Base-by-base conservation (phyloP, 2,113 vertebrate genomes). In the Pteronura brasiliensis region DNA sequence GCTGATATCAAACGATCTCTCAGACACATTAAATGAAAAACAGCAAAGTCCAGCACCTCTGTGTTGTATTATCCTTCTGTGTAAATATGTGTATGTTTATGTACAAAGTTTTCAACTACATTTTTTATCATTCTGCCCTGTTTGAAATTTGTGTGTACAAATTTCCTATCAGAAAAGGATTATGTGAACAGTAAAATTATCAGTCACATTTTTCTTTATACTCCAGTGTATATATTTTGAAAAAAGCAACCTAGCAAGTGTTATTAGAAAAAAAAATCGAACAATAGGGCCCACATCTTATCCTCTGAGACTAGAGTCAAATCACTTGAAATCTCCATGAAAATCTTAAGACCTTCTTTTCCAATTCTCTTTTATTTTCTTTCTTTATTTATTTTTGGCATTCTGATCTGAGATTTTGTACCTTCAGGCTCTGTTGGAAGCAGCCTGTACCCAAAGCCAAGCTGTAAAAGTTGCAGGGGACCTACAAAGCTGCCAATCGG, bases 361-460 rank as follows among this genome's bases (percentile, higher is more conserved):
- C 83, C 14, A 6, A 7, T 91, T 61, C 14, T 42, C 36, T 88
- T 44, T 29, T 76, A 44, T 77, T 39, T 74, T 27, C 52, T 49
- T 49, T 34, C 31, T 65, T 44, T 49, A 9, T 61, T 94, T 67
- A 67, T 34, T 74, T 79, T 47, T 25, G 44, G 49, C 21, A 4
- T 92, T 80, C 93, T 81, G 31, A 71, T 88, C 74, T 85, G 89
- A 96, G 90, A 52, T 88, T 91, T 92, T 90, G 92, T 88, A 85
- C 52, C 94, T 97, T 84, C 79, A 47, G 87, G 86, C 74, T 96
- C 82, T 96, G 94, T 29, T 76, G 96, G 90, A 96, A 97, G 92
- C 63, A 84, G 63, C 76, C 90, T 88, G 76, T 84, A 85, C 65
- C 95, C 87, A 93, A 80, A 79, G 92, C 80, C 90, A 96, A 96